These are phyloP conservation scores for Butastur rufipennis DNA, from an alignment of 2,113 vertebrate genomes.

Conservation along the genomic window DNA sequence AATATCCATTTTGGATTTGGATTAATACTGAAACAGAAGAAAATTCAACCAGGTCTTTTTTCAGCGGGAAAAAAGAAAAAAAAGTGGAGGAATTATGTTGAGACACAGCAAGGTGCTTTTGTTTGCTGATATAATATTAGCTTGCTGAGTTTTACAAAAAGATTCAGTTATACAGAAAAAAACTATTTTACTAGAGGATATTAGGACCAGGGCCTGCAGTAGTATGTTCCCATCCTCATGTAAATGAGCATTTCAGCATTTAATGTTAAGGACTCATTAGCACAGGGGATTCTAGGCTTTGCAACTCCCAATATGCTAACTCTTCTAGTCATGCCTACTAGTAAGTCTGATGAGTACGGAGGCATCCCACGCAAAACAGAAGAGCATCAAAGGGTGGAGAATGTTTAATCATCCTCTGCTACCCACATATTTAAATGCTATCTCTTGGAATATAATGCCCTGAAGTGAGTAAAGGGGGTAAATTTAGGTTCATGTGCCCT, in stretches of 20 bases:
- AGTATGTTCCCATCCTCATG: not conserved
- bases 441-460: not conserved
- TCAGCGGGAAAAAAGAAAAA: not conserved
- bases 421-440: not conserved
- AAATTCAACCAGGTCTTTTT: not conserved
- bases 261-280: not conserved
- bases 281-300: not conserved
- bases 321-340: not conserved
- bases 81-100: not conserved
- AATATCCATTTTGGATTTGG: not conserved
- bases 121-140: not conserved
- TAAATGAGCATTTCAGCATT: not conserved
- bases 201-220: not conserved
- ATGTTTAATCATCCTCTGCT: not conserved
- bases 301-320: not conserved
- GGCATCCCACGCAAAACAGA: not conserved
- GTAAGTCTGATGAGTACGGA: not conserved
- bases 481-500: not conserved
- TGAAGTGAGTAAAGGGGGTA: not conserved
- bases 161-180: not conserved
- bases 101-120: not conserved
- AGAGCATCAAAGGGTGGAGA: not conserved
- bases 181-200: not conserved
- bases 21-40: not conserved
- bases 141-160: not conserved